phyloP scores from a whole-genome alignment of 1,140 invertebrate genomes.

The Glossosoma conforme region DNA sequence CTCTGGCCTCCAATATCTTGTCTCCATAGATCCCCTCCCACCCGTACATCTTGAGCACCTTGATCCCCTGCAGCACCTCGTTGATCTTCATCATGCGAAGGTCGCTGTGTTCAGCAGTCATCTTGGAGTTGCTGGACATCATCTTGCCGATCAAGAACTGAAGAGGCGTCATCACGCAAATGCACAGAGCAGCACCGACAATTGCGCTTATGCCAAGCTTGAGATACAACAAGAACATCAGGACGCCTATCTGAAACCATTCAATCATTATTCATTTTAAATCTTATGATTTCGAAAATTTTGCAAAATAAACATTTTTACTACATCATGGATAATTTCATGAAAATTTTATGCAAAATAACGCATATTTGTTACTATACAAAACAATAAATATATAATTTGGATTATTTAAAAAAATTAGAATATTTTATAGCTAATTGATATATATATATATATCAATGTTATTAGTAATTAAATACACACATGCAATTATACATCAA shows the following conservation, averaged over 20 bases:
- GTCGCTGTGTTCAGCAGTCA: slow-evolving; percentile 66
- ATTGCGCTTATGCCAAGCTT: slow-evolving; percentile 76
- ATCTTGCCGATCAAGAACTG: slow-evolving; percentile 68
- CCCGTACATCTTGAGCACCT: slow-evolving; percentile 74
- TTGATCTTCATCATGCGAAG: slow-evolving; percentile 69
- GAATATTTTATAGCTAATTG: no score
- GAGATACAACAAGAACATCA: slow-evolving; percentile 68
- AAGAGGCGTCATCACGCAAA: slow-evolving; percentile 63
- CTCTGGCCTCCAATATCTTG: slow-evolving; percentile 59
- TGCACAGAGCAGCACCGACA: slow-evolving; percentile 66
- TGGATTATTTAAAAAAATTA: no score
- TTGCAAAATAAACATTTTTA: no score
- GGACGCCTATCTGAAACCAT: slow-evolving; percentile 59
- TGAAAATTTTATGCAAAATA: no score
- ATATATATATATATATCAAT: no score
- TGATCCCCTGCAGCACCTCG: slow-evolving; percentile 76
- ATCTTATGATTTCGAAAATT: background rate
- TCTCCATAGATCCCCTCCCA: slow-evolving; percentile 74
- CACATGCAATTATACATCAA: no score
- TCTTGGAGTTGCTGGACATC: slow-evolving; percentile 65
- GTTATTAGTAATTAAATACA: no score
- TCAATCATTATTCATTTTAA: slow-evolving; percentile 9
- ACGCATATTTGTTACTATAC: no score
- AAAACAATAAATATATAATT: no score
- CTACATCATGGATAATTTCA: no score